Evolutionary conservation across 2,888 invertebrate genomes (phyloP).

Genomic region (Cerastis leucographa): DNA sequence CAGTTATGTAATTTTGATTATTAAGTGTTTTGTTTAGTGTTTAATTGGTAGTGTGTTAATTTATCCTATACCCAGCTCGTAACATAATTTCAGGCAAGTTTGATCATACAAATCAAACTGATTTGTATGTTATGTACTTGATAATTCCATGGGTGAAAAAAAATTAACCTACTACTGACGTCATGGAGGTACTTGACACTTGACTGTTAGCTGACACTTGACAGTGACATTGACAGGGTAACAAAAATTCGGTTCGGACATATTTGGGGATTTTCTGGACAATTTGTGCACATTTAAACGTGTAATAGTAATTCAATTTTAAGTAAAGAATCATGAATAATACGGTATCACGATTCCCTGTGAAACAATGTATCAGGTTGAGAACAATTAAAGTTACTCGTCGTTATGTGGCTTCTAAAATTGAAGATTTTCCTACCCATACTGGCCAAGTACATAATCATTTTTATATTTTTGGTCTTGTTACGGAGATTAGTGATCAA

Average conservation of each 20-base stretch:
- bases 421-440: conserved; percentile 80
- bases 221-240: conserved; percentile 6
- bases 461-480: neutral
- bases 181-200: too few relatives aligned
- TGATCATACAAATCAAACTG: too few relatives aligned
- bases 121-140: too few relatives aligned
- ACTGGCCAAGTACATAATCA: conserved; percentile 82
- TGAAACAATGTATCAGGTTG: conserved; percentile 59
- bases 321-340: conserved; percentile 67
- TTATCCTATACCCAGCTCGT: too few relatives aligned
- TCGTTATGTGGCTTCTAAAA: conserved; percentile 77
- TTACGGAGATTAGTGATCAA: neutral
- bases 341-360: conserved; percentile 56
- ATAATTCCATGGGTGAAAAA: too few relatives aligned
- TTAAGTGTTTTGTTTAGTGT: too few relatives aligned
- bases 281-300: neutral
- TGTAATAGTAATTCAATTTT: neutral
- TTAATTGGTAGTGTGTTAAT: too few relatives aligned
- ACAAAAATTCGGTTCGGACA: neutral
- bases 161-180: too few relatives aligned
- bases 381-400: conserved; percentile 61
- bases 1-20: too few relatives aligned
- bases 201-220: neutral
- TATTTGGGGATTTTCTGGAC: neutral
- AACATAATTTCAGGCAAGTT: too few relatives aligned